These are phyloP conservation scores for Tyrophagus putrescentiae DNA, from an alignment of 1,140 invertebrate genomes.

Conservation along the genomic window DNA sequence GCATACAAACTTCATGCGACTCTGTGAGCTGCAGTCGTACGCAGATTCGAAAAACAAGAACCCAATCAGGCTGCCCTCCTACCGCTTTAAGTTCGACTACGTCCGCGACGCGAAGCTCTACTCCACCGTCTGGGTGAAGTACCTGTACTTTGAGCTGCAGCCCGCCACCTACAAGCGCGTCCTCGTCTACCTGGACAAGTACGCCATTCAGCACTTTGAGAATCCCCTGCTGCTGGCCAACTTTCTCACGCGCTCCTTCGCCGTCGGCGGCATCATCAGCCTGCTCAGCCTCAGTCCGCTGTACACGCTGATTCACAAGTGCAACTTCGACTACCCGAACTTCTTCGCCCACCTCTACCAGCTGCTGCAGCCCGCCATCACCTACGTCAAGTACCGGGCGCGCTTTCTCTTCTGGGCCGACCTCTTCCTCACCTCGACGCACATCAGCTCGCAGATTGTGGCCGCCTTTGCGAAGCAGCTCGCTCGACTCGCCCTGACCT, in stretches of 20 bases:
- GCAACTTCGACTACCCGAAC: constrained; percentile 88
- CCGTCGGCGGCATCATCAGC: constrained; percentile 65
- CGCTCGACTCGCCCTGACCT: constrained; percentile 60
- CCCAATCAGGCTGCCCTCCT: not conserved
- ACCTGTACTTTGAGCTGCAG: constrained; percentile 44
- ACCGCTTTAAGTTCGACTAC: constrained; percentile 22
- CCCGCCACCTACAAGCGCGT: constrained; percentile 51
- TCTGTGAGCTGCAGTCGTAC: constrained; percentile 6
- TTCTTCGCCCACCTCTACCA: constrained; percentile 86
- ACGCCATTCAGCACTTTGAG: constrained; percentile 59
- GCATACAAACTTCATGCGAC: constrained; percentile 6
- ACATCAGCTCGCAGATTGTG: constrained; percentile 75
- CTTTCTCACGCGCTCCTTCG: constrained; percentile 75
- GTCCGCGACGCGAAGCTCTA: constrained; percentile 30
- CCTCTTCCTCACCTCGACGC: constrained; percentile 77
- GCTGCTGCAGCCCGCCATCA: constrained; percentile 73
- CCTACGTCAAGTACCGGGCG: constrained; percentile 74
- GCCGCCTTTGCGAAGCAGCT: constrained; percentile 83
- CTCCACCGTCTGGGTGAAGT: constrained; percentile 44
- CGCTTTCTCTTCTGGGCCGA: constrained; percentile 67
- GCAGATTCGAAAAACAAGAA: not conserved
- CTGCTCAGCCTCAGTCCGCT: constrained; percentile 82
- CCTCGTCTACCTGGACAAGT: constrained; percentile 61
- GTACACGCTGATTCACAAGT: constrained; percentile 69
- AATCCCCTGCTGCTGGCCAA: constrained; percentile 73